A percentile compares a stretch with the other conserved stretches of the same genome.
Evolutionary conservation across 1,140 invertebrate genomes (phyloP).

Genomic region (Calephelis virginiensis): DNA sequence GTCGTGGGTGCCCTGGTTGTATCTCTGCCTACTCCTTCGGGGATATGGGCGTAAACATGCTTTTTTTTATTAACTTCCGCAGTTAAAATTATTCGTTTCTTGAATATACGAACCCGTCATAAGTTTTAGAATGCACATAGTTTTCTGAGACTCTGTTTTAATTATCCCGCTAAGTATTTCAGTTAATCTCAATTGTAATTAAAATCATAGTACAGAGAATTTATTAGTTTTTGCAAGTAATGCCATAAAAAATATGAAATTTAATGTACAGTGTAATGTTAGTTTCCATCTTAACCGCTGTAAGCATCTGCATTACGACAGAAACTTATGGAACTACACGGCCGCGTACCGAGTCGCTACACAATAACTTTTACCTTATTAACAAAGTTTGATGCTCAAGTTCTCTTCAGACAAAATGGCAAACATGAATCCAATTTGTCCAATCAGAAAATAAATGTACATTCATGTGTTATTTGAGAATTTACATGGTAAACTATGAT

Average conservation of each 20-base stretch:
- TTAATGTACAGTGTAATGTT: background rate
- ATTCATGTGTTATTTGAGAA: too few species aligned
- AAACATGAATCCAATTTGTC: constrained; percentile 15
- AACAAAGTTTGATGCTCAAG: constrained; percentile 12
- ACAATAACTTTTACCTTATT: constrained; percentile 16
- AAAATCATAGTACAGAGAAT: background rate
- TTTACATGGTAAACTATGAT: too few species aligned
- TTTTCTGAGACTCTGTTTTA: too few species aligned
- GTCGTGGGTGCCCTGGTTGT: too few species aligned
- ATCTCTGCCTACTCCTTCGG: too few species aligned
- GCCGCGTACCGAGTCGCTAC: background rate
- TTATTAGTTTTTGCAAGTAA: background rate
- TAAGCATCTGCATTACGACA: constrained; percentile 3
- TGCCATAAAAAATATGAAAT: constrained; percentile 14
- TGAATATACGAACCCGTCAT: too few species aligned
- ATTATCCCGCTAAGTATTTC: too few species aligned
- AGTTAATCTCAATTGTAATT: too few species aligned
- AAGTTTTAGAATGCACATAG: too few species aligned
- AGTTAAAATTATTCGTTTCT: too few species aligned
- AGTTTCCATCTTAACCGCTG: constrained; percentile 7
- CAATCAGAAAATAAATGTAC: constrained; percentile 10
- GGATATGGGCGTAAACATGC: too few species aligned
- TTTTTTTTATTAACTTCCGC: too few species aligned
- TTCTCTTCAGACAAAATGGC: constrained; percentile 6
- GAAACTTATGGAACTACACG: constrained; percentile 2